Percentiles rank a stretch among this genome's conserved stretches.
These are phyloP conservation scores for Limnephilus auricula DNA, from an alignment of 2,888 invertebrate species.

Conservation along the genomic window DNA sequence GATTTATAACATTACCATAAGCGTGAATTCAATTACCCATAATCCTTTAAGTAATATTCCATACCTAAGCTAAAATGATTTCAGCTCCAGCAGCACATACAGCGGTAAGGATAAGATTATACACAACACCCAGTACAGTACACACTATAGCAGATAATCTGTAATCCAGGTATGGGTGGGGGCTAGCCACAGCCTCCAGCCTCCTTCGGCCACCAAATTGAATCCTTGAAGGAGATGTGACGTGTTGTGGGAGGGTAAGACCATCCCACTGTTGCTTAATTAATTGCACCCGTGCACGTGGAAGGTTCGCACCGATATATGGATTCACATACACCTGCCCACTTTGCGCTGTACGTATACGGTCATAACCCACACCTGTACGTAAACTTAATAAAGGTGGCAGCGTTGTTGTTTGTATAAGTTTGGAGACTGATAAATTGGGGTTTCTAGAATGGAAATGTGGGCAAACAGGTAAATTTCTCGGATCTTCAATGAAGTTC, in stretches of 20 bases:
- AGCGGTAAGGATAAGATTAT: background rate
- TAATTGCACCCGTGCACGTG: constrained; percentile 58
- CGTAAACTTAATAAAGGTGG: background rate
- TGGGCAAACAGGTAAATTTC: background rate
- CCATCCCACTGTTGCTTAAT: constrained; percentile 57
- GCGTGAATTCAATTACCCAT: constrained; percentile 40
- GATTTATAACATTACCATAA: constrained; percentile 23
- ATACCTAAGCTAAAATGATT: constrained; percentile 1
- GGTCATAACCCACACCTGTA: background rate
- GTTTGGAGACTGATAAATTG: constrained; percentile 2
- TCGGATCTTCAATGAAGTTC: background rate
- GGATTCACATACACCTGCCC: constrained; percentile 47
- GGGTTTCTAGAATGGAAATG: background rate
- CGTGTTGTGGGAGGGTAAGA: constrained; percentile 47
- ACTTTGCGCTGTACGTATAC: background rate
- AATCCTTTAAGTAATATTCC: constrained; percentile 32
- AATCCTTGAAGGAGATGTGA: constrained; percentile 50
- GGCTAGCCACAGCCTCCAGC: background rate
- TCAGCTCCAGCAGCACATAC: background rate
- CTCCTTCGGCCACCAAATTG: constrained; percentile 44
- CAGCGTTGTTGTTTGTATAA: background rate
- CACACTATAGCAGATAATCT: constrained; percentile 25
- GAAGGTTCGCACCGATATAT: constrained; percentile 2
- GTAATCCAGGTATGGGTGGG: constrained; percentile 19
- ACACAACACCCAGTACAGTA: background rate